These are phyloP conservation scores for Vulpes ferrilata DNA, from an alignment of 2,113 vertebrate genomes.

Conservation along the genomic window DNA sequence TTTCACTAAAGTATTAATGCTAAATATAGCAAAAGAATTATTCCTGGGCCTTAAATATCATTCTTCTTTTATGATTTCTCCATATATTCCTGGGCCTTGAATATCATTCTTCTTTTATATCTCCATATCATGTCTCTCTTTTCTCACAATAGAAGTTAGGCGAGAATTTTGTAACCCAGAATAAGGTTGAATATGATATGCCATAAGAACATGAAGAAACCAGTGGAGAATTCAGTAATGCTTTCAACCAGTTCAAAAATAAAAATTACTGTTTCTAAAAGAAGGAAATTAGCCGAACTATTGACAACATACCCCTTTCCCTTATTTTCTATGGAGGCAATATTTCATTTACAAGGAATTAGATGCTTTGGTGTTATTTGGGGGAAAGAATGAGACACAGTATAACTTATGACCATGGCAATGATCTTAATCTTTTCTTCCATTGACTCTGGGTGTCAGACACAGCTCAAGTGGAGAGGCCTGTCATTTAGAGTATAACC, in stretches of 20 bases:
- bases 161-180: conserved; percentile 56
- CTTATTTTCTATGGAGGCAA: conserved; percentile 29
- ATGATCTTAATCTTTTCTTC: conserved; percentile 16
- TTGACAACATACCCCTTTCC: neutral
- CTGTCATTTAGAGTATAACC: conserved; percentile 17
- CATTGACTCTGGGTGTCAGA: neutral
- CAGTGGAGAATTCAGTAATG: neutral
- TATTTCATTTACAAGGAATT: conserved; percentile 42
- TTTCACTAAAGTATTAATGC: conserved; percentile 52
- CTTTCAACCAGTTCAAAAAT: conserved; percentile 40
- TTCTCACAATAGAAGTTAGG: conserved; percentile 50
- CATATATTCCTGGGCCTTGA: conserved; percentile 25
- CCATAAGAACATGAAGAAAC: conserved; percentile 20
- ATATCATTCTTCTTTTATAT: conserved; percentile 54
- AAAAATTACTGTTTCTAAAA: conserved; percentile 40
- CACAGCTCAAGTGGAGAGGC: neutral
- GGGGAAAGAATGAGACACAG: neutral
- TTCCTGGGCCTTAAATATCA: conserved; percentile 1
- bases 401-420: neutral
- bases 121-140: conserved; percentile 53
- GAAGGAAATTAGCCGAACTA: neutral
- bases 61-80: conserved; percentile 66
- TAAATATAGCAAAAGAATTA: conserved; percentile 28
- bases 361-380: neutral
- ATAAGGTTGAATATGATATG: conserved; percentile 60